phyloP scores from a whole-genome alignment of 2,797 vertebrate genomes.

The Brachyrhaphis roseni region DNA sequence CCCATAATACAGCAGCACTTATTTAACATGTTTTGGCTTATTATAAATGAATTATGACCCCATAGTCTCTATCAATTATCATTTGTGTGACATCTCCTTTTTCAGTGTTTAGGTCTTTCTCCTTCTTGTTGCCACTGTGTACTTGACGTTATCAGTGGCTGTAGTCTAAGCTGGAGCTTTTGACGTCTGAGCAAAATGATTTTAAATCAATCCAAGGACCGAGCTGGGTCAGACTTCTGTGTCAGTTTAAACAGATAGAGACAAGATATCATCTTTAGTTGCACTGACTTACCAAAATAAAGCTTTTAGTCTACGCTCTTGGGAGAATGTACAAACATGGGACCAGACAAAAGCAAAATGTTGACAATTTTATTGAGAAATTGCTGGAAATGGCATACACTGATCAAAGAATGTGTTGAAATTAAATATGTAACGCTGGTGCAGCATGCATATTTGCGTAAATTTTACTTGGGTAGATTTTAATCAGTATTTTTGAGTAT shows the following conservation, averaged over 20 bases:
- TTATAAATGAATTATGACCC: constrained; percentile 46
- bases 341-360: neutral
- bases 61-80: constrained; percentile 57
- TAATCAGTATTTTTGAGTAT: neutral
- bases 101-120: constrained; percentile 71
- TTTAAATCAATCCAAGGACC: constrained; percentile 78
- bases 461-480: neutral
- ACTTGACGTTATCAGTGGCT: constrained; percentile 77
- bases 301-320: constrained; percentile 9
- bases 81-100: constrained; percentile 68
- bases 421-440: neutral
- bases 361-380: neutral
- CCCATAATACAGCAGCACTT: constrained; percentile 7
- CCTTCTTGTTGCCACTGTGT: constrained; percentile 66
- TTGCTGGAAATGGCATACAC: neutral
- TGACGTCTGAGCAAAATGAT: constrained; percentile 77
- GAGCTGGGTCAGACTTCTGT: constrained; percentile 48
- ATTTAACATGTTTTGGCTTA: constrained; percentile 31
- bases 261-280: constrained; percentile 41
- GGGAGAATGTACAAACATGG: neutral
- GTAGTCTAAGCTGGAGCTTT: constrained; percentile 80
- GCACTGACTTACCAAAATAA: constrained; percentile 28
- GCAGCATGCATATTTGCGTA: neutral
- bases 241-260: constrained; percentile 48
- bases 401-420: neutral